Percentiles rank a stretch among this genome's conserved stretches.
These are phyloP conservation scores for Drosophila jambulina DNA, from an alignment of 1,140 invertebrate species.

Conservation along the genomic window DNA sequence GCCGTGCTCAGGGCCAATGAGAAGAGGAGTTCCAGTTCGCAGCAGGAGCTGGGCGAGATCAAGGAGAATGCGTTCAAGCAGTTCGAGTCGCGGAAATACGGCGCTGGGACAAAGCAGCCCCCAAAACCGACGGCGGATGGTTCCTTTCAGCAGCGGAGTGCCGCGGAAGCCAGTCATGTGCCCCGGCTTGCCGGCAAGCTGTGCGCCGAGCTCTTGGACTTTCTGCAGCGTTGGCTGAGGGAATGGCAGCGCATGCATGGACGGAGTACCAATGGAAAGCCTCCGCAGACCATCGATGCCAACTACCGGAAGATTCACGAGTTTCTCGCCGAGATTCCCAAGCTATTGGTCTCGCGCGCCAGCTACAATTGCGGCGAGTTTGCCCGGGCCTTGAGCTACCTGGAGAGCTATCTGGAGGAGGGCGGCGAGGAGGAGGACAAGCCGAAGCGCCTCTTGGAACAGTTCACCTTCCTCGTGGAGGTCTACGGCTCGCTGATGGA, in stretches of 20 bases:
- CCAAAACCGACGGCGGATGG: neutral
- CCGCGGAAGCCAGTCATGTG: constrained; percentile 50
- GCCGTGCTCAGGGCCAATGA: constrained; percentile 65
- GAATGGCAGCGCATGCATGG: constrained; percentile 86
- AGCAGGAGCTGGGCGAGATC: constrained; percentile 11
- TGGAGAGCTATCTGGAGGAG: constrained; percentile 89
- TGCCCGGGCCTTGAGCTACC: constrained; percentile 90
- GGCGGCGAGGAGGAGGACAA: constrained; percentile 73
- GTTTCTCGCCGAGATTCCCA: constrained; percentile 88
- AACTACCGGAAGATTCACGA: constrained; percentile 84
- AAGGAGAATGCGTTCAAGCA: constrained; percentile 48
- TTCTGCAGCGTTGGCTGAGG: constrained; percentile 90
- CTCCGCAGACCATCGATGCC: constrained; percentile 59
- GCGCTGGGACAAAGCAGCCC: constrained; percentile 21
- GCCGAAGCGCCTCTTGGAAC: constrained; percentile 87
- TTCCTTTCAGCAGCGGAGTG: constrained; percentile 4
- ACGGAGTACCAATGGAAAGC: constrained; percentile 55
- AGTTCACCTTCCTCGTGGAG: constrained; percentile 88
- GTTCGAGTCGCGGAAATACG: constrained; percentile 62
- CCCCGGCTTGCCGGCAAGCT: constrained; percentile 86
- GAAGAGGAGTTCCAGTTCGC: constrained; percentile 6
- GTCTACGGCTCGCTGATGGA: constrained; percentile 92
- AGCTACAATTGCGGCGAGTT: constrained; percentile 91
- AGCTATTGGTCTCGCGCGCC: constrained; percentile 88
- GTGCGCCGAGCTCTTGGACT: constrained; percentile 90